phyloP scores from a whole-genome alignment of 1,140 invertebrate species.

The Trichonephila clavata region DNA sequence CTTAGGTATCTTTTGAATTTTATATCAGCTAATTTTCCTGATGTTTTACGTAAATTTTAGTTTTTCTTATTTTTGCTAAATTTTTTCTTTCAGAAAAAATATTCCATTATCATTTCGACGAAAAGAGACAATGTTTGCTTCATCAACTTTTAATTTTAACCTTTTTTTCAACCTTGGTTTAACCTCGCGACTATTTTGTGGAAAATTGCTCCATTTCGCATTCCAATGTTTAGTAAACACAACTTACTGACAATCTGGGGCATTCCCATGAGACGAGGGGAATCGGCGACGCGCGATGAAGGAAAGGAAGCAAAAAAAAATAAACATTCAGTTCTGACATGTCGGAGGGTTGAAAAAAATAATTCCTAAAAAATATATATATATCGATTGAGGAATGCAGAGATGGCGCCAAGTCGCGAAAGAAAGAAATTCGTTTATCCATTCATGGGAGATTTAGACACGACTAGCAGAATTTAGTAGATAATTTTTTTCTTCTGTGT shows the following conservation, averaged over 20 bases:
- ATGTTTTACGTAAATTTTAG: too few species aligned
- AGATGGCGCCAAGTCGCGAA: constrained; percentile 52
- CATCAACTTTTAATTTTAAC: too few species aligned
- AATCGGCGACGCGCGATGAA: not conserved
- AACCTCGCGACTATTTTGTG: not conserved
- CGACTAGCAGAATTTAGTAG: not conserved
- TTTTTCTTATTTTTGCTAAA: too few species aligned
- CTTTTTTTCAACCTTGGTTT: too few species aligned
- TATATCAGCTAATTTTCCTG: too few species aligned
- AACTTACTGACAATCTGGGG: not conserved
- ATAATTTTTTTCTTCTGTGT: not conserved
- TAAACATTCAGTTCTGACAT: not conserved
- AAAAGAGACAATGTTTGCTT: too few species aligned
- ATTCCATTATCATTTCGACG: too few species aligned
- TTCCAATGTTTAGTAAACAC: not conserved
- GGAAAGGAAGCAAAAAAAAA: not conserved
- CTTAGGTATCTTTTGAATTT: constrained; percentile 19
- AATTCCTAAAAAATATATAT: not conserved
- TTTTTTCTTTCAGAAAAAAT: too few species aligned
- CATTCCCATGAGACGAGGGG: not conserved
- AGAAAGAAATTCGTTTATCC: constrained; percentile 14
- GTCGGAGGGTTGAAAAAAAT: not conserved
- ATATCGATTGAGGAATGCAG: constrained; percentile 24
- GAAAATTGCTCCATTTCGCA: not conserved
- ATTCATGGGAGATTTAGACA: constrained; percentile 33